Evolutionary conservation across 2,888 invertebrate species (phyloP).

Genomic region (Mesochorus sp.): DNA sequence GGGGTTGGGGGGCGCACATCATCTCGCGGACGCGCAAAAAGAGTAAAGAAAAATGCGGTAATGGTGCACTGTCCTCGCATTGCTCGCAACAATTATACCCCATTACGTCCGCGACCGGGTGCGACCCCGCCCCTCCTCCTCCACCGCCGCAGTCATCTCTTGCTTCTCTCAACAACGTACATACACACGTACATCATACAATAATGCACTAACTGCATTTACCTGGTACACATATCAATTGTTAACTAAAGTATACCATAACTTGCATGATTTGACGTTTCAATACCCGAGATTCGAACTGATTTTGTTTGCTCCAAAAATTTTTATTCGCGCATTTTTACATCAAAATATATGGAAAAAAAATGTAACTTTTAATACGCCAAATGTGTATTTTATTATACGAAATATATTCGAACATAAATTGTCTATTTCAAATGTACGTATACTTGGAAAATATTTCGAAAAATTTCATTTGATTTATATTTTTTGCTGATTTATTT

Average conservation of each 20-base stretch:
- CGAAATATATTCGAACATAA: too few species aligned
- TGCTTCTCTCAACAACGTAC: slow-evolving; percentile 33
- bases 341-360: too few species aligned
- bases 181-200: slow-evolving; percentile 6
- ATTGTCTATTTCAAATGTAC: too few species aligned
- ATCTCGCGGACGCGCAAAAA: slow-evolving; percentile 71
- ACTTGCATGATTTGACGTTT: neutral
- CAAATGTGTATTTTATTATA: too few species aligned
- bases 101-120: slow-evolving; percentile 77
- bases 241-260: neutral
- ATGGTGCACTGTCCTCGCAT: slow-evolving; percentile 82
- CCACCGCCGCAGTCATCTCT: slow-evolving; percentile 43
- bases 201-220: slow-evolving; percentile 34
- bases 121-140: slow-evolving; percentile 55
- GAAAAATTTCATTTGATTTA: too few species aligned
- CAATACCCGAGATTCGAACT: neutral
- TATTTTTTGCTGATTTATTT: too few species aligned
- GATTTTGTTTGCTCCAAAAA: neutral
- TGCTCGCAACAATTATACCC: slow-evolving; percentile 82
- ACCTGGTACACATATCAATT: neutral
- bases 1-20: slow-evolving; percentile 41
- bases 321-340: too few species aligned
- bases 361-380: too few species aligned
- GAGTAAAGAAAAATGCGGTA: slow-evolving; percentile 80
- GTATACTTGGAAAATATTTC: too few species aligned